Evolutionary conservation across 1,140 invertebrate genomes (phyloP).

Genomic region (Rhyacophila brunnea): DNA sequence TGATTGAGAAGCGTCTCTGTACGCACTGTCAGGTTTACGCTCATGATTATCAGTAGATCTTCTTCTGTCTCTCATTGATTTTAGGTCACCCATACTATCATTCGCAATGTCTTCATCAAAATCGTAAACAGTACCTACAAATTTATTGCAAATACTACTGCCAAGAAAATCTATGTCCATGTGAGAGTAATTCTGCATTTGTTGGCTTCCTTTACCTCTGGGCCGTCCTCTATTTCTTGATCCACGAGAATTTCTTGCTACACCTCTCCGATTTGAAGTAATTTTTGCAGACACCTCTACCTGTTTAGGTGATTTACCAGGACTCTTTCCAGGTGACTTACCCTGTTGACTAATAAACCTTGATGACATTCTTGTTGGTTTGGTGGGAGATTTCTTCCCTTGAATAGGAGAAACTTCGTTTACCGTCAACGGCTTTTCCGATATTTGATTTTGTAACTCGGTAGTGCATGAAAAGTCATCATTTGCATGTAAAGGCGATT

Average conservation of each 20-base stretch:
- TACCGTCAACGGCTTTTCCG: constrained; percentile 40
- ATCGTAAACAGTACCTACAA: constrained; percentile 84
- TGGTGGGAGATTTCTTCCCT: constrained; percentile 65
- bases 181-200: constrained; percentile 18
- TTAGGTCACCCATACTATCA: constrained; percentile 73
- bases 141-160: constrained; percentile 68
- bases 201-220: constrained; percentile 62
- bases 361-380: constrained; percentile 63
- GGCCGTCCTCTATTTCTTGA: constrained; percentile 66
- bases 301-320: constrained; percentile 72
- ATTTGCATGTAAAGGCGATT: constrained; percentile 32
- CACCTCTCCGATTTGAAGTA: constrained; percentile 49
- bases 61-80: constrained; percentile 76
- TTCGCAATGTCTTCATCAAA: constrained; percentile 80
- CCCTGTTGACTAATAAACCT: constrained; percentile 57
- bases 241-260: constrained; percentile 54
- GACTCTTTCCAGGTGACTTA: constrained; percentile 72
- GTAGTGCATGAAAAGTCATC: constrained; percentile 29
- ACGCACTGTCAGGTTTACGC: constrained; percentile 57
- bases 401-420: constrained; percentile 35
- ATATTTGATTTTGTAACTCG: constrained; percentile 38
- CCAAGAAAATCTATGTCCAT: constrained; percentile 34
- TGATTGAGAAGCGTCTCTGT: constrained; percentile 59
- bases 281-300: constrained; percentile 40
- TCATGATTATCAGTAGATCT: constrained; percentile 74